Base-by-base conservation (phyloP, 2,797 vertebrate genomes). In the Uromys caudimaculatus region DNA sequence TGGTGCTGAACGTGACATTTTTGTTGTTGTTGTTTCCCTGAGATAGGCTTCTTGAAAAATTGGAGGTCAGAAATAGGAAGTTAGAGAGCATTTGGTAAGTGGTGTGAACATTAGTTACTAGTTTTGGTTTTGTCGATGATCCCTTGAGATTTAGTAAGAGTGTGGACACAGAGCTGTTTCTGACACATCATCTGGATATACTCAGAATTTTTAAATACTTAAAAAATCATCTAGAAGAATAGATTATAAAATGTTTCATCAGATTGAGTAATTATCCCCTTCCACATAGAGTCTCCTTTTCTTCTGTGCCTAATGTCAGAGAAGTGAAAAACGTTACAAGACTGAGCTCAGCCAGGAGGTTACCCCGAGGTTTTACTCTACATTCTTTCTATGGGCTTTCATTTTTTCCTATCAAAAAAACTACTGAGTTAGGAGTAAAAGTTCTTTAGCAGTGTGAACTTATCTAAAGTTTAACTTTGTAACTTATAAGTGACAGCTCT, bases 401-500 rank as follows among this genome's bases (percentile, higher is more conserved):
- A 79, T 67, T 35, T 97, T 97, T n/a, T 52, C 35, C 24, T 90
- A 86, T 79, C 95, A 17, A 67, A 94, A 97, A 98, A 44, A 44
- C 44, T 93, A 77, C 95, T 90, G 52, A 83, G 77, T 89, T 85
- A 58, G 11, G 47, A 60, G 64, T 95, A 41, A 10, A 81, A 91
- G 97, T 96, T 97, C 83, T 93, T 44, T 84, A 94, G 91, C 27
- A 86, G 32, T 47, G 35, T 85, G 86, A 77, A 89, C 38, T 83
- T 60, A 93, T 81, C 24, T 83, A 96, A 58, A 75, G 58, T n/a
- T 83, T 77, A 90, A 35, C 89, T 52, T 85, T 91, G 56, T 94
- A 79, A 92, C 50, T 93, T 90, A n/a, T 88, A 87, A 95, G 62
- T 82, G 77, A 88, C 7, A 82, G 71, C 62, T 95, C 41, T 1